A percentile compares a stretch with the other conserved stretches of the same genome.
These are phyloP conservation scores for Adelognathus sp. DNA, from an alignment of 2,888 invertebrate species.

Conservation along the genomic window DNA sequence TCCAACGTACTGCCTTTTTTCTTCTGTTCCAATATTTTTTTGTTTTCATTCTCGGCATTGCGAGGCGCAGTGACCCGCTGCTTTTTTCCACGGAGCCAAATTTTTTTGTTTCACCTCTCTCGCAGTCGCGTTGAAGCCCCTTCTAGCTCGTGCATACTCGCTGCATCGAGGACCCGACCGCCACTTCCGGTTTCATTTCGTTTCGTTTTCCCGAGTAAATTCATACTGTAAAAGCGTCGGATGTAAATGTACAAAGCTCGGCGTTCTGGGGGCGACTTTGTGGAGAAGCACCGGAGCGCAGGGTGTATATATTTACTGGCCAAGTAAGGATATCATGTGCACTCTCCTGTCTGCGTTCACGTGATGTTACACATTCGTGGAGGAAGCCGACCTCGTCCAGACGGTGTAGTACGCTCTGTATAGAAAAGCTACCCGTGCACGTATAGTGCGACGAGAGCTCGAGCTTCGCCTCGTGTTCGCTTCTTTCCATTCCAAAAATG, in stretches of 20 bases:
- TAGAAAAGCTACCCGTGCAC: not conserved
- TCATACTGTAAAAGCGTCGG: conserved; percentile 7
- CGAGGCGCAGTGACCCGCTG: not conserved
- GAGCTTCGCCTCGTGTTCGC: conserved; percentile 17
- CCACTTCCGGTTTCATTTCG: conserved; percentile 10
- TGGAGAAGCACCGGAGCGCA: not conserved
- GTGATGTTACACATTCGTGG: not conserved
- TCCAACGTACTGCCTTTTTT: not conserved
- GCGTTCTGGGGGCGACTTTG: conserved; percentile 7
- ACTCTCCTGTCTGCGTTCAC: conserved; percentile 1
- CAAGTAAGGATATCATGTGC: conserved; percentile 27
- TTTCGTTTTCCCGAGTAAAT: conserved; percentile 33
- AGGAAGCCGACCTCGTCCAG: conserved; percentile 29
- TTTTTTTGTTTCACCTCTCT: not conserved
- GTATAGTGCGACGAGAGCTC: conserved; percentile 1
- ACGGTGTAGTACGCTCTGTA: not conserved
- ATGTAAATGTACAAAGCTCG: conserved; percentile 43
- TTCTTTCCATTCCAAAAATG: not conserved
- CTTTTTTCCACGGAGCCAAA: not conserved
- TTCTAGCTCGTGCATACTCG: not conserved
- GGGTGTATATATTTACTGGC: no score
- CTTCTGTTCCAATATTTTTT: not conserved
- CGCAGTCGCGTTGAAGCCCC: not conserved
- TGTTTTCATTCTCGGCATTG: not conserved
- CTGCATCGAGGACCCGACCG: not conserved